Percentiles rank a stretch among this genome's conserved stretches.
These are phyloP conservation scores for Lepidurus apus DNA, from an alignment of 1,140 invertebrate species.

Conservation along the genomic window DNA sequence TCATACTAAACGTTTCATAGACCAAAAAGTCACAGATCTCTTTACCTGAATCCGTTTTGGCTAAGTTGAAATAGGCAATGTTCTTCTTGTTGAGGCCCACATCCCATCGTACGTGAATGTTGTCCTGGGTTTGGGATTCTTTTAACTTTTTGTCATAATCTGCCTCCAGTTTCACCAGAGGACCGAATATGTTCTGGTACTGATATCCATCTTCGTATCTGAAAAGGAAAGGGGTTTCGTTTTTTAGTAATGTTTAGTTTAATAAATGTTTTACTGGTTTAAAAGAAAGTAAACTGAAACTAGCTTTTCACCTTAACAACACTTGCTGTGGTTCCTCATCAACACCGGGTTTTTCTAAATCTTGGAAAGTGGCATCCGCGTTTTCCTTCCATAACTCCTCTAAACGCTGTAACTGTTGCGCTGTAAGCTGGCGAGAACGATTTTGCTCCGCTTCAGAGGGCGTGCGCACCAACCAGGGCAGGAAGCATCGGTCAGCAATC, in stretches of 20 bases:
- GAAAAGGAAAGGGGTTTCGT: constrained; percentile 22
- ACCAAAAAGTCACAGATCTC: constrained; percentile 26
- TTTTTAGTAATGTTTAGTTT: not conserved
- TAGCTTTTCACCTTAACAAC: constrained; percentile 57
- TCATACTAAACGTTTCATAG: not conserved
- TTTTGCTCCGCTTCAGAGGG: constrained; percentile 93
- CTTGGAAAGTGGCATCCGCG: constrained; percentile 93
- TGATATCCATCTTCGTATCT: constrained; percentile 98
- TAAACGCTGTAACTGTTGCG: constrained; percentile 93
- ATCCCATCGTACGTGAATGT: constrained; percentile 97
- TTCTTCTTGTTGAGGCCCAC: constrained; percentile 96
- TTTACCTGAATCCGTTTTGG: constrained; percentile 84
- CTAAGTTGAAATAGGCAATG: constrained; percentile 95
- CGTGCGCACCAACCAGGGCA: constrained; percentile 95
- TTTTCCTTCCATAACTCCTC: constrained; percentile 99
- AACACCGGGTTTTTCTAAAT: constrained; percentile 93
- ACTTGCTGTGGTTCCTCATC: constrained; percentile 97
- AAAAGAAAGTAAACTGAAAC: too few species aligned
- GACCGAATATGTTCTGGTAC: constrained; percentile 97
- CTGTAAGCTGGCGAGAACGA: constrained; percentile 88
- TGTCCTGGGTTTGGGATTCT: constrained; percentile 97
- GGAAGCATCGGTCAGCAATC: constrained; percentile 89
- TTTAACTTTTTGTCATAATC: constrained; percentile 98
- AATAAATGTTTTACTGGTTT: too few species aligned
- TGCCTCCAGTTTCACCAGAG: constrained; percentile 93